Evolutionary conservation across 2,113 vertebrate species (phyloP).

Genomic region (Carassius auratus): DNA sequence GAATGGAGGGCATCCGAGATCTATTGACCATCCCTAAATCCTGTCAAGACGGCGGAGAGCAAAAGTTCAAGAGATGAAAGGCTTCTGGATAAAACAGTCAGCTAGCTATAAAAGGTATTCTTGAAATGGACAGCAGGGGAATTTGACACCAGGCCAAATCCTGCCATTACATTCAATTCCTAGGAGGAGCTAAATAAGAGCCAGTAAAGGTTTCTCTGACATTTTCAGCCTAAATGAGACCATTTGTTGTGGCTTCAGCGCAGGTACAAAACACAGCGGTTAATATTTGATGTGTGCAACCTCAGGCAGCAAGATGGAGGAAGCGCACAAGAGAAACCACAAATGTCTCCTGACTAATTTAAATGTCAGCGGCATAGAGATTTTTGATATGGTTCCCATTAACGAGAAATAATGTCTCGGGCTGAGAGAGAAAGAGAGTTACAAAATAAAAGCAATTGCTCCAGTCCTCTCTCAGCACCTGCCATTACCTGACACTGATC

Average conservation of each 20-base stretch:
- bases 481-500: constrained; percentile 19
- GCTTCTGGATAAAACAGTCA: constrained; percentile 25
- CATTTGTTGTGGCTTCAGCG: constrained; percentile 52
- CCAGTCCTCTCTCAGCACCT: constrained; percentile 26
- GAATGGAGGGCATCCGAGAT: not conserved
- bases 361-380: constrained; percentile 53
- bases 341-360: constrained; percentile 54
- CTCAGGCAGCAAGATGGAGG: constrained; percentile 49
- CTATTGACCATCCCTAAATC: constrained; percentile 16
- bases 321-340: constrained; percentile 19
- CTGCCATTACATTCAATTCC: constrained; percentile 37
- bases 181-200: constrained; percentile 54
- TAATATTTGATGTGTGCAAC: constrained; percentile 66
- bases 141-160: constrained; percentile 51
- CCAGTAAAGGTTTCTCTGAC: constrained; percentile 64
- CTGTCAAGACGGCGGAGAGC: not conserved
- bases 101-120: constrained; percentile 29
- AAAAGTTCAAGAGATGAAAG: constrained; percentile 29
- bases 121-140: constrained; percentile 48
- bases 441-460: constrained; percentile 42
- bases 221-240: constrained; percentile 57
- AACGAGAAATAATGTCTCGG: not conserved
- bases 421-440: constrained; percentile 21
- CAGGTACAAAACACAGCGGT: constrained; percentile 53
- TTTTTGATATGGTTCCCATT: constrained; percentile 19